Percentiles rank a stretch among this genome's conserved stretches.
Evolutionary conservation across 2,113 vertebrate species (phyloP).

Genomic region (Apteryx mantelli): DNA sequence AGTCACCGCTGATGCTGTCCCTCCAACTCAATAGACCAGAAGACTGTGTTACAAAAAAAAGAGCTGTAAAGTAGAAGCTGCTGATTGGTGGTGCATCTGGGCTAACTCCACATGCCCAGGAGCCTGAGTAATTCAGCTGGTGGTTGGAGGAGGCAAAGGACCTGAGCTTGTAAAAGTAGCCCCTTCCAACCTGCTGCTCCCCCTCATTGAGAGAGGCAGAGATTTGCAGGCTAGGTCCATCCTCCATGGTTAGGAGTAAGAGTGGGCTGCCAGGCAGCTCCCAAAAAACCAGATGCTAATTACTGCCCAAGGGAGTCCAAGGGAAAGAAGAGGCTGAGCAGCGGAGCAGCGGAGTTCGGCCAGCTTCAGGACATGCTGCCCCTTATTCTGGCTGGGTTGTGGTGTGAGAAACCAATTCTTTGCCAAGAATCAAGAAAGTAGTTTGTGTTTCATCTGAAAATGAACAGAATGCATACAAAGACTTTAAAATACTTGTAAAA

Average conservation of each 20-base stretch:
- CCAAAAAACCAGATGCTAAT: neutral
- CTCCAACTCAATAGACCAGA: neutral
- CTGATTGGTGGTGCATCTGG: neutral
- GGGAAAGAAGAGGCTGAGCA: neutral
- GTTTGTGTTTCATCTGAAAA: neutral
- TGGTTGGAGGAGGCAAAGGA: neutral
- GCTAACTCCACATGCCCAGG: neutral
- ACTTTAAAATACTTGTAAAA: neutral
- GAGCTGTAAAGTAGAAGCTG: neutral
- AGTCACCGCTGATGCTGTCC: fast-evolving
- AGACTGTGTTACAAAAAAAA: neutral
- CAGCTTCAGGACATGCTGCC: neutral
- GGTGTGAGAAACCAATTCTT: neutral
- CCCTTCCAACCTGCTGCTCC: neutral
- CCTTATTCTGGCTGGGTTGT: neutral
- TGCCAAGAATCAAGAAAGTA: neutral
- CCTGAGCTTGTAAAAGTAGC: neutral
- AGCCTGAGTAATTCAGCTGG: neutral
- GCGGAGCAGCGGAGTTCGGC: neutral
- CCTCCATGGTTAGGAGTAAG: neutral
- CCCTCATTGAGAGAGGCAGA: neutral
- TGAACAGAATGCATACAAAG: neutral
- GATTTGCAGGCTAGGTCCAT: neutral
- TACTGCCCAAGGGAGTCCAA: neutral
- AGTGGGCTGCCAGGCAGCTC: neutral